Evolutionary conservation across 2,888 invertebrate species (phyloP), one percentile per base, ranked within the genome.

Genomic region (Acrocyrtus sp.): DNA sequence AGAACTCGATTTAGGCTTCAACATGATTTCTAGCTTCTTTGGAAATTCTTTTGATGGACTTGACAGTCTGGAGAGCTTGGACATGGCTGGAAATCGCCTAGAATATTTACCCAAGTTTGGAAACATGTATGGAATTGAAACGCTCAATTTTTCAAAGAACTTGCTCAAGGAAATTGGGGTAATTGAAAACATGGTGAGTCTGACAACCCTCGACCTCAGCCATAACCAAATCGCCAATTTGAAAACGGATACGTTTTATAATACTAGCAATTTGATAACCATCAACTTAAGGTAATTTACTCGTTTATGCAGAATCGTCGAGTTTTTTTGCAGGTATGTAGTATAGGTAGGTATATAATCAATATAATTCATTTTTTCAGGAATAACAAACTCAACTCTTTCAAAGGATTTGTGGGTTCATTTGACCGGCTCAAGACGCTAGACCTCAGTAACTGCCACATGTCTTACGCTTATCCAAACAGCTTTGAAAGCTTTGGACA

Each of bases 401-500:
- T 80, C 45, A 77, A 77, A 58, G 81, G 81, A 45, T 76, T 81
- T 39, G 34, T 47, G 12, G 81, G 79, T 8, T 72, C 69, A 1
- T 79, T 79, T 60, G 66, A 72, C 10, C 51, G 74, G 45, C 41
- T 81, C 17, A 76, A 74, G 24, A 65, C 75, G 8, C 56, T 81
- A 27, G 72, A 79, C 58, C 57, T 81, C 27, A 91, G 92, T 0
- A 86, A 91, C 78, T 94, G 94, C 85, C 90, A 91, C 82, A 86
- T 95, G 45, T 92, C 90, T 82, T 92, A 94, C 83, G 85, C 95
- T 45, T 94, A 93, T 81, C 92, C 93, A 1, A 93, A 93, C 0
- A 92, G 93, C 17, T 95, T 95, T 83, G 89, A 91, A 83, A 92
- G 93, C 75, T 94, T 95, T 84, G 93, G 93, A 0, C 87, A 92